Conservation (phyloP, 2,113 vertebrate species). For the Agelaius tricolor region DNA sequence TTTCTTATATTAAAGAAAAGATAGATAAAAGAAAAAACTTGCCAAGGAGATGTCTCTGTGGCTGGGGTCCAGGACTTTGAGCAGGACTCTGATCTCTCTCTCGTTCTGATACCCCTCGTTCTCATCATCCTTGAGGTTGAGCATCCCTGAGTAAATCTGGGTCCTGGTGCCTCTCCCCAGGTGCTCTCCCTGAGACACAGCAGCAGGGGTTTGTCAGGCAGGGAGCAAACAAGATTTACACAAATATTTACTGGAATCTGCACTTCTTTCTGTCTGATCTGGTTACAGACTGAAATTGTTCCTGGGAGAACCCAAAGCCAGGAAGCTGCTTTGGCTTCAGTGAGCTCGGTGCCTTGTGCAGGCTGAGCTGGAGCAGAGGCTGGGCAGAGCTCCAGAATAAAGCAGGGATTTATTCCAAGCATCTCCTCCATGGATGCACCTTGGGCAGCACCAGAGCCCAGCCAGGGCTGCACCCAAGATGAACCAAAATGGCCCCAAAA, state of each 20-base stretch:
- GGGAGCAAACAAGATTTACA: not conserved
- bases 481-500: no score
- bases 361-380: not conserved
- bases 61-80: conserved; percentile 93
- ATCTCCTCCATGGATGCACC: not conserved
- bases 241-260: not conserved
- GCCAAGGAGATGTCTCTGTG: conserved; percentile 96
- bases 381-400: not conserved
- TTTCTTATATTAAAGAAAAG: not conserved
- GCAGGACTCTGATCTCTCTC: conserved; percentile 90
- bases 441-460: not conserved
- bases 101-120: conserved; percentile 77
- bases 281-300: not conserved
- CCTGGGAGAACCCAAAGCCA: not conserved
- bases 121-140: conserved; percentile 85
- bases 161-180: conserved; percentile 92
- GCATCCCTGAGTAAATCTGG: conserved; percentile 88
- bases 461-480: no score
- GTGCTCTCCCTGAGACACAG: conserved; percentile 84
- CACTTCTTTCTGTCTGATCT: not conserved
- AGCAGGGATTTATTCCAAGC: not conserved
- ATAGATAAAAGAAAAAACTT: conserved; percentile 52
- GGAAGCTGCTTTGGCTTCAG: not conserved
- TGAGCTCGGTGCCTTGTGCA: not conserved
- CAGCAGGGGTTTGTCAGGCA: not conserved